phyloP scores from a whole-genome alignment of 64 coral and sea anemone genomes.

The Porites lutea region DNA sequence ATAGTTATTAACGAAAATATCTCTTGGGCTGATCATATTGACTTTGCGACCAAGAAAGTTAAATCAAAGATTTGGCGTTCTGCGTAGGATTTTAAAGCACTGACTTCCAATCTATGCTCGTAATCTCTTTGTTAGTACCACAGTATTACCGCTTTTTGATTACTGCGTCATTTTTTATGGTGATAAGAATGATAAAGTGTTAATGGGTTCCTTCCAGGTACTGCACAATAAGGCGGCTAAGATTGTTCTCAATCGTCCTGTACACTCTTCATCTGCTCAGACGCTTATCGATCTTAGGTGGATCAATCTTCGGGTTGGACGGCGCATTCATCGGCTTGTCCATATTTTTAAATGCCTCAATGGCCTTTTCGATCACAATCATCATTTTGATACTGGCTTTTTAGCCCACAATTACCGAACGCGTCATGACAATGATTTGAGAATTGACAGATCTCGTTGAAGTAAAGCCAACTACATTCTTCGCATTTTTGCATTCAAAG shows the following conservation, averaged over 20 bases:
- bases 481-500: no score
- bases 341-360: background rate
- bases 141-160: background rate
- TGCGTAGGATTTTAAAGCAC: background rate
- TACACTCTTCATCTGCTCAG: background rate
- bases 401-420: no score
- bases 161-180: slow-evolving; percentile 8
- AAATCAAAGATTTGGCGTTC: background rate
- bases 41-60: slow-evolving; percentile 14
- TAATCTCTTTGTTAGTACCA: background rate
- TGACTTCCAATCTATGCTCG: background rate
- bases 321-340: background rate
- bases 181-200: background rate
- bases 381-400: no score
- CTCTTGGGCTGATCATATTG: background rate
- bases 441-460: no score
- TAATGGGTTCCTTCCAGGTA: background rate
- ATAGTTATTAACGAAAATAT: background rate
- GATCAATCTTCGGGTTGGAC: background rate
- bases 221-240: slow-evolving; percentile 1
- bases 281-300: background rate
- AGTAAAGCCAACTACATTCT: no score
- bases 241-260: background rate
- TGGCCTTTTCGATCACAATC: no score
- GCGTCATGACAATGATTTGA: no score